Percentiles rank a stretch among this genome's conserved stretches.
Conservation (phyloP, 2,797 vertebrate species). For the Agapornis canus region DNA sequence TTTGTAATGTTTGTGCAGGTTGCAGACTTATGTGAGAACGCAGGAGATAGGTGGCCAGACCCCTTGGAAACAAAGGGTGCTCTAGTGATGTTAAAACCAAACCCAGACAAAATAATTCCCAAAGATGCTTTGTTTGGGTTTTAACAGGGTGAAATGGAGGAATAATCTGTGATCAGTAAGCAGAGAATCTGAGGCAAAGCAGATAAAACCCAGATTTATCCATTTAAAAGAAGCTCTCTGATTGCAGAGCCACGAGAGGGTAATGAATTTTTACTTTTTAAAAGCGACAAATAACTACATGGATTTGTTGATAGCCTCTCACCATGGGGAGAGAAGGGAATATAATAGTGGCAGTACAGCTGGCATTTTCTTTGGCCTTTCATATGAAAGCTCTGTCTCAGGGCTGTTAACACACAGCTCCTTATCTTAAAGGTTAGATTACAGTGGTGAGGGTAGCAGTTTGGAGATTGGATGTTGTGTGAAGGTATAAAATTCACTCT, state of each 20-base stretch:
- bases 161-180: conserved; percentile 69
- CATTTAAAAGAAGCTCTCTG: conserved; percentile 59
- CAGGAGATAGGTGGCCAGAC: neutral
- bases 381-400: conserved; percentile 34
- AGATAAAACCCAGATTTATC: conserved; percentile 62
- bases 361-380: conserved; percentile 56
- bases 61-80: neutral
- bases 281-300: conserved; percentile 34
- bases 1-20: neutral
- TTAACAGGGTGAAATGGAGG: conserved; percentile 49
- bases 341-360: conserved; percentile 31
- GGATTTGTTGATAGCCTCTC: conserved; percentile 43
- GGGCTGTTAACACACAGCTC: conserved; percentile 10
- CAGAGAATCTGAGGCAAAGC: conserved; percentile 49
- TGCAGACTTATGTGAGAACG: neutral
- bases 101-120: conserved; percentile 46
- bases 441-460: neutral
- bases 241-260: conserved; percentile 19
- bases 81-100: conserved; percentile 7
- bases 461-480: conserved; percentile 13
- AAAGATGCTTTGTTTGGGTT: conserved; percentile 60
- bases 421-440: conserved; percentile 55
- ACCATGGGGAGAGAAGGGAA: neutral
- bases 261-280: conserved; percentile 61
- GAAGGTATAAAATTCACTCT: conserved; percentile 35